These are phyloP conservation scores for Todiramphus saurophagus DNA, from an alignment of 2,113 vertebrate species.

Conservation along the genomic window DNA sequence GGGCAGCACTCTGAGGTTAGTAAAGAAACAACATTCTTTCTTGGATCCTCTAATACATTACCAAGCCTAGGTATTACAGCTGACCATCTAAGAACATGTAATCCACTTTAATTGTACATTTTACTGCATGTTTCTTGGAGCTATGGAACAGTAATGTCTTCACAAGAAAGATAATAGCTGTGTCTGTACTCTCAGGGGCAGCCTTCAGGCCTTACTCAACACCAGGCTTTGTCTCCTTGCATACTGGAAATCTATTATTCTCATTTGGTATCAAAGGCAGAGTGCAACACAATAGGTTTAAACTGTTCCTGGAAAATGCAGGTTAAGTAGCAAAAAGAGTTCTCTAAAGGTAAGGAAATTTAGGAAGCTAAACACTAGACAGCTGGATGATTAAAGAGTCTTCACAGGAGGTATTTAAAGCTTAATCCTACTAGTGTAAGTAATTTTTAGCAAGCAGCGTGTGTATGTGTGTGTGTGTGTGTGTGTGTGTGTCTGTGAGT, in stretches of 20 bases:
- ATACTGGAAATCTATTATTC: neutral
- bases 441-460: neutral
- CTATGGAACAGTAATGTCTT: slow-evolving; percentile 8
- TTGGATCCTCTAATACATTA: neutral
- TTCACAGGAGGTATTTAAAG: neutral
- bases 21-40: neutral
- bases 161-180: slow-evolving; percentile 21
- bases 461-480: neutral
- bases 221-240: neutral
- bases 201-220: slow-evolving; percentile 12
- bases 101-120: slow-evolving; percentile 50
- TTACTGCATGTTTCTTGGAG: slow-evolving; percentile 27
- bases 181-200: slow-evolving; percentile 30
- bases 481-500: neutral
- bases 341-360: neutral
- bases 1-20: neutral
- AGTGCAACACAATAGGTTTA: neutral
- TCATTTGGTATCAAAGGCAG: slow-evolving; percentile 35
- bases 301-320: slow-evolving; percentile 18
- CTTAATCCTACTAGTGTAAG: neutral
- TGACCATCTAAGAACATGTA: slow-evolving; percentile 47
- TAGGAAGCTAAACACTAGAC: neutral
- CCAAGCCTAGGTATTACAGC: slow-evolving; percentile 2
- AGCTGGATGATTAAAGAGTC: neutral
- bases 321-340: neutral